A percentile compares a stretch with the other conserved stretches of the same genome.
Conservation (phyloP, 2,797 vertebrate species). For the Neopelma chrysocephalum region DNA sequence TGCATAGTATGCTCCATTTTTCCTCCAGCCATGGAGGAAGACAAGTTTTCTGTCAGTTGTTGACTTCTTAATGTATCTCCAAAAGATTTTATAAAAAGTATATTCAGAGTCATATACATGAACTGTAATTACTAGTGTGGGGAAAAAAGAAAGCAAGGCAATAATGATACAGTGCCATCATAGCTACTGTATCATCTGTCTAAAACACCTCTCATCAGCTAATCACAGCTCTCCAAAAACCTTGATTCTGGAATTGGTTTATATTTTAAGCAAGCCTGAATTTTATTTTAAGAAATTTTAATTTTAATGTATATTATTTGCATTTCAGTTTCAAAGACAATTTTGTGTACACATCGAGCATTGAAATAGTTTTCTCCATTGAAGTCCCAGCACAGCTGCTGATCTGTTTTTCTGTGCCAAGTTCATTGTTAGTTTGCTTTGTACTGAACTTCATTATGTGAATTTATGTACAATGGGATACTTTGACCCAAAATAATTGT, state of each 20-base stretch:
- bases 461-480: constrained; percentile 62
- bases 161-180: not conserved
- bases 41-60: constrained; percentile 24
- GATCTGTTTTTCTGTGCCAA: constrained; percentile 39
- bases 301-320: constrained; percentile 53
- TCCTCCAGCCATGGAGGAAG: not conserved
- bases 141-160: not conserved
- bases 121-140: not conserved
- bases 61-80: constrained; percentile 2
- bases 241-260: not conserved
- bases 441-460: constrained; percentile 51
- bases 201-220: constrained; percentile 39
- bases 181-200: not conserved
- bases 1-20: not conserved
- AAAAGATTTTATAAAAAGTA: constrained; percentile 4
- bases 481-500: constrained; percentile 53
- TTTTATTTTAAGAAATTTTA: constrained; percentile 43
- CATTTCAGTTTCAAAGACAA: constrained; percentile 39
- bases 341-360: constrained; percentile 15
- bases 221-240: constrained; percentile 27
- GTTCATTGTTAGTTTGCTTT: constrained; percentile 55
- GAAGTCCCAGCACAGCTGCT: constrained; percentile 56
- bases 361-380: constrained; percentile 41
- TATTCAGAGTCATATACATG: not conserved
- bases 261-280: constrained; percentile 9